Evolutionary conservation across 2,888 invertebrate genomes (phyloP).

Genomic region (Xylocampa areola): DNA sequence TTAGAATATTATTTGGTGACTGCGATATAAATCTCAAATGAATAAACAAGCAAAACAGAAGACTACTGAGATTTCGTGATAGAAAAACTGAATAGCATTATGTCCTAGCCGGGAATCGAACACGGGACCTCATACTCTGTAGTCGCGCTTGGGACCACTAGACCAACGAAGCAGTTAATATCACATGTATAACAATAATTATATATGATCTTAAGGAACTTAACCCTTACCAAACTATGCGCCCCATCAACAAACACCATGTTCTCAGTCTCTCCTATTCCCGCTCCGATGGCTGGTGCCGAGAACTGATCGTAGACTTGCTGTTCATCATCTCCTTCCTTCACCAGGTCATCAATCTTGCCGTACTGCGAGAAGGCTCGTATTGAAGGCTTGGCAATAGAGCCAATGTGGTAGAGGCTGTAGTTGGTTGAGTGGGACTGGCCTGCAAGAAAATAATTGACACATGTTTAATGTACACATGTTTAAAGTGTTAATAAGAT

Average conservation of each 20-base stretch:
- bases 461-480: neutral
- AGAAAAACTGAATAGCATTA: no score
- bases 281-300: constrained; percentile 92
- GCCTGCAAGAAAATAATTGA: constrained; percentile 90
- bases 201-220: no score
- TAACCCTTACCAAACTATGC: constrained; percentile 92
- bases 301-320: constrained; percentile 95
- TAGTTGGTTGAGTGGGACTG: constrained; percentile 95
- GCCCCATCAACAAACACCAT: constrained; percentile 96
- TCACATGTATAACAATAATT: no score
- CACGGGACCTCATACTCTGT: no score
- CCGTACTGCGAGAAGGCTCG: constrained; percentile 95
- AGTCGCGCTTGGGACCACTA: no score
- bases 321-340: constrained; percentile 90
- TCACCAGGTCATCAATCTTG: constrained; percentile 93
- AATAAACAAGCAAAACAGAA: no score
- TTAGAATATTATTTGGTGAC: no score
- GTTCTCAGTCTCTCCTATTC: constrained; percentile 93
- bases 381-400: constrained; percentile 93
- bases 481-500: no score
- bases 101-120: no score
- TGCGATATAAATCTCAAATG: no score
- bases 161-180: no score
- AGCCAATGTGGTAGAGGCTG: constrained; percentile 94
- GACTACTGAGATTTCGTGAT: no score